These are phyloP conservation scores for Hoplodrina blanda DNA, from an alignment of 2,888 invertebrate genomes.

Conservation along the genomic window DNA sequence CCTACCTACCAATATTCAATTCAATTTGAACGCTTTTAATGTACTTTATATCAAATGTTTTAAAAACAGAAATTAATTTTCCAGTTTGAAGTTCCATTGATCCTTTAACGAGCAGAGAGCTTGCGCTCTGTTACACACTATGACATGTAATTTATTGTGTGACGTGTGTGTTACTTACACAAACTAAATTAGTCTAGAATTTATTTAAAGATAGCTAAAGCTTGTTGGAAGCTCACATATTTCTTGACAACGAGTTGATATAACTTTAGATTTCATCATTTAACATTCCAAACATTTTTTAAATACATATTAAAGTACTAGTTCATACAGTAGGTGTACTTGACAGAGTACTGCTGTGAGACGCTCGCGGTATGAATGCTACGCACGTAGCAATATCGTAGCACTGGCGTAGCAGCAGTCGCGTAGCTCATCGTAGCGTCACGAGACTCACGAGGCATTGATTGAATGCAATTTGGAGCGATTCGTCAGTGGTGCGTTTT, in stretches of 20 bases:
- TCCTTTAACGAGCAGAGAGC: neutral
- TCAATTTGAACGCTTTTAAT: slow-evolving; percentile 21
- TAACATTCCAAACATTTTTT: neutral
- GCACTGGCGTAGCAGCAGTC: slow-evolving; percentile 33
- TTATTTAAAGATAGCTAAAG: too few relatives aligned
- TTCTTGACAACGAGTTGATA: neutral
- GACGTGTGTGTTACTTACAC: too few relatives aligned
- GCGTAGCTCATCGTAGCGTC: slow-evolving; percentile 35
- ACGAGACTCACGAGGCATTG: slow-evolving; percentile 18
- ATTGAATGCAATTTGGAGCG: slow-evolving; percentile 56
- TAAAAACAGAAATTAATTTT: slow-evolving; percentile 14
- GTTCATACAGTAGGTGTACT: neutral
- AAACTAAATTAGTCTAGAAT: too few relatives aligned
- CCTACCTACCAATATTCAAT: slow-evolving; percentile 28
- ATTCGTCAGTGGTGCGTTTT: slow-evolving; percentile 44
- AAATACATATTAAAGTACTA: neutral
- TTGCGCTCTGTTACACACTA: too few relatives aligned
- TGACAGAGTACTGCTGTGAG: neutral
- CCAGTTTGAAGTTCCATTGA: neutral
- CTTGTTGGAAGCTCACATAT: neutral
- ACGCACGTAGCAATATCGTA: slow-evolving; percentile 36
- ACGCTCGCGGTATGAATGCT: neutral
- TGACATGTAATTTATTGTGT: too few relatives aligned
- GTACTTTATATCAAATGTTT: slow-evolving; percentile 17
- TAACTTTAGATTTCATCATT: neutral